A percentile compares a stretch with the other conserved stretches of the same genome.
Conservation (phyloP, 1,140 invertebrate genomes). For the Drosophila orosa region DNA sequence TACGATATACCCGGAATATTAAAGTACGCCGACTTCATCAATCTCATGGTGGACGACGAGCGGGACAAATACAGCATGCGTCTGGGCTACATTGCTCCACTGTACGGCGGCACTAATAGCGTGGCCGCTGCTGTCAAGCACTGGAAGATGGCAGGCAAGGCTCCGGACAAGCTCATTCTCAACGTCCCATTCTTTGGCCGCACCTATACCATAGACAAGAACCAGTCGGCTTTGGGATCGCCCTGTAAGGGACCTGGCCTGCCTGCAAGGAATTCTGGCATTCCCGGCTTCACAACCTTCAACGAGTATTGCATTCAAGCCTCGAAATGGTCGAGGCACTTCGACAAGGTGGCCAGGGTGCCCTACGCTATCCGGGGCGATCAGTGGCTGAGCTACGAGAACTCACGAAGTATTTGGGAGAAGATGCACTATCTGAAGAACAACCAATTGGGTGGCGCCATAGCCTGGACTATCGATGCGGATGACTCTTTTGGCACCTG, state of each 20-base stretch:
- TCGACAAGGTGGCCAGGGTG: conserved; percentile 59
- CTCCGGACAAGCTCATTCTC: conserved; percentile 87
- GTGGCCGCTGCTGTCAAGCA: conserved; percentile 84
- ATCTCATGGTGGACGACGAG: conserved; percentile 89
- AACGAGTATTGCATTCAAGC: conserved; percentile 87
- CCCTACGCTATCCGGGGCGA: conserved; percentile 76
- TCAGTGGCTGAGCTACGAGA: conserved; percentile 84
- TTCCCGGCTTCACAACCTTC: conserved; percentile 89
- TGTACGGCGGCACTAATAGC: conserved; percentile 79
- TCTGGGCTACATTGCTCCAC: conserved; percentile 86
- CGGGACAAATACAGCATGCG: conserved; percentile 86
- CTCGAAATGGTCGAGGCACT: conserved; percentile 33
- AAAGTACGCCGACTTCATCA: conserved; percentile 86
- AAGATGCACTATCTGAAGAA: conserved; percentile 67
- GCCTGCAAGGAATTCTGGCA: conserved; percentile 87
- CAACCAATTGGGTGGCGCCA: conserved; percentile 85
- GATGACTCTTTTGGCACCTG: conserved; percentile 85
- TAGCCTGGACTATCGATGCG: conserved; percentile 87
- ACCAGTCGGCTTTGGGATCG: conserved; percentile 85
- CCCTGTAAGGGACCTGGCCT: conserved; percentile 86
- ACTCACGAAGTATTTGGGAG: conserved; percentile 77
- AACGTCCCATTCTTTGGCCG: conserved; percentile 89
- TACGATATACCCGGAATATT: conserved; percentile 86
- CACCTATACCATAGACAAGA: conserved; percentile 86
- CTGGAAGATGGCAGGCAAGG: conserved; percentile 85